Evolutionary conservation across 2,113 vertebrate species (phyloP), one percentile per base, ranked within the genome.

Genomic region (Limanda limanda): DNA sequence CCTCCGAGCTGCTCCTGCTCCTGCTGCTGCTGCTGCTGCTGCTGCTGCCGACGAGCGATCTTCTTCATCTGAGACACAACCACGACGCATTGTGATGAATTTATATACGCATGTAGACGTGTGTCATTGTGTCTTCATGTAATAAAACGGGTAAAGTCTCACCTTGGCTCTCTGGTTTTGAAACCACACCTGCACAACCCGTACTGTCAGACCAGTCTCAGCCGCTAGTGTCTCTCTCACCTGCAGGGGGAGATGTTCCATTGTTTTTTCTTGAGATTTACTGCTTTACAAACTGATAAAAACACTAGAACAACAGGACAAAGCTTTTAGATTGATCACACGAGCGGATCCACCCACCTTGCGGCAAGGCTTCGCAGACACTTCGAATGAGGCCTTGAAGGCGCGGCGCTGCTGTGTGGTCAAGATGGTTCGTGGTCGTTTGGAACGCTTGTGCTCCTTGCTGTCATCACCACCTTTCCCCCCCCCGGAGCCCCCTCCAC

Each of bases 121-220:
- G 5, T 55, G 23, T 68, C 8, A 45, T 65, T 5, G 37, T 66
- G 42, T 58, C 15, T 60, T 60, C 6, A 64, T 20, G 9, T 10
- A 6, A 62, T 59, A 25, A 11, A 23, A 13, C 24, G 5, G 18
- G 18, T 51, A 18, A 71, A 65, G 17, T 64, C 93, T 89, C 72
- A 97, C 96, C 96, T 97, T 97, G 72, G 96, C 96, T 88, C 96
- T 94, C 85, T 97, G 96, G 82, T 97, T 97, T 89, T 97, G 96
- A 91, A 97, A 97, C 96, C 96, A 97, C 57, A 97, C 96, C 80
- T 97, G 96, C 0, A 97, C 96, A 59, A 97, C 96, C 5, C 96
- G 92, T 27, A 97, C 96, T 0, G 96, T 97, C 81, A 97, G 88
- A 18, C 96, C 96, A 1, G 96, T 97, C 90, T 97, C 95, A 1